These are phyloP conservation scores for Gymnopithys bicolor DNA, from an alignment of 2,797 vertebrate species.

Conservation along the genomic window DNA sequence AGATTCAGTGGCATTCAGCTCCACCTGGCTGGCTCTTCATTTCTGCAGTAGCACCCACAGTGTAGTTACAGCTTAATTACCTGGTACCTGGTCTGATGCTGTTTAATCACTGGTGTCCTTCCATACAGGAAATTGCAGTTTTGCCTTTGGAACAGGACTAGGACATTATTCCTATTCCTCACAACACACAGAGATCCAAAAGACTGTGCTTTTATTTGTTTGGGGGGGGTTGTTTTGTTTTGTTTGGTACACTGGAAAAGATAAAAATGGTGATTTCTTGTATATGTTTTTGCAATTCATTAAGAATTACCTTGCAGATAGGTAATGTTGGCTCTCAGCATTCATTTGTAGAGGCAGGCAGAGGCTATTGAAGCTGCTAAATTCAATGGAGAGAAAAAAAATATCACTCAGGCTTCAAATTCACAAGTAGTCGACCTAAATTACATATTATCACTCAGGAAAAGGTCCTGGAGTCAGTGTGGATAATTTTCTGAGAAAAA, in stretches of 20 bases:
- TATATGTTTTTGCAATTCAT: neutral
- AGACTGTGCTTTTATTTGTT: neutral
- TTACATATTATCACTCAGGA: neutral
- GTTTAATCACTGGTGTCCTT: neutral
- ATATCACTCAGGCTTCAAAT: neutral
- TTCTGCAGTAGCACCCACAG: neutral
- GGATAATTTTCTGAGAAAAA: neutral
- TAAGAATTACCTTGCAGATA: neutral
- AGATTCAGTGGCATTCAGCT: neutral
- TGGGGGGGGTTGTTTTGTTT: neutral
- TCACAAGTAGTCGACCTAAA: neutral
- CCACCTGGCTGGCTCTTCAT: neutral
- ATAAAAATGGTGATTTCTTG: neutral
- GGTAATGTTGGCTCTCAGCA: neutral
- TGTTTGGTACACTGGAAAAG: constrained; percentile 9
- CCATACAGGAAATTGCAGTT: fast-evolving
- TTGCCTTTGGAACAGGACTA: neutral
- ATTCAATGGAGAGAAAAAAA: neutral
- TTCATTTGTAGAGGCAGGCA: neutral
- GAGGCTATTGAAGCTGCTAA: neutral
- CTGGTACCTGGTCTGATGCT: neutral
- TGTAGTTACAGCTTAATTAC: neutral
- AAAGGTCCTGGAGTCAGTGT: neutral
- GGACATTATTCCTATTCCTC: constrained; percentile 9
- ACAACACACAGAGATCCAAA: neutral